Evolutionary conservation across 2,888 invertebrate species (phyloP), one percentile per base, ranked within the genome.

Genomic region (Sarcophaga subvicina): DNA sequence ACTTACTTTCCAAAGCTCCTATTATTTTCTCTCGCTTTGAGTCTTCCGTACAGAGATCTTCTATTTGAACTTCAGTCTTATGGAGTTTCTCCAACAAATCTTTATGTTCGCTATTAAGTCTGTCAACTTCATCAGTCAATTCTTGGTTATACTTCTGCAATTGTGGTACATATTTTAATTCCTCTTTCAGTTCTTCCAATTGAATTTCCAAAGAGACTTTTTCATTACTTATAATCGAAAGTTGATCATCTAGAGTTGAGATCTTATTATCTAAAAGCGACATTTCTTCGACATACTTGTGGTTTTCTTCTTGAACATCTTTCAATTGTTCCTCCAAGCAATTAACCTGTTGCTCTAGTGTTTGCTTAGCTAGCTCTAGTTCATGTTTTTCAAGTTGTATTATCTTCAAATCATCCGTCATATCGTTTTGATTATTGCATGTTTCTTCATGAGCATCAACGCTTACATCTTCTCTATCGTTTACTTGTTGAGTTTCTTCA

Each of bases 51-150:
- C 60, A 37, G 45, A 78, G 63, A 70, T 85, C 73, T 47, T 73
- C 17, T 72, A 85, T 85, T 80, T 88, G 69, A 6, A 70, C 17
- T 83, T 89, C 80, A 63, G 85, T 27, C 37, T 62, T 79, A 54
- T 60, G 63, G 0, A 87, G 49, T 59, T 88, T 85, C 1, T 76
- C 64, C 62, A 75, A 66, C 1, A 85, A 8, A 67, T 80, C n/a
- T 11, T 69, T 37, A 20, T 70, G 66, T 45, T 86, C 80, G 4
- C 6, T 12, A n/a, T 81, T 77, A 14, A 85, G 45, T 60, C 81
- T 78, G 45, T 79, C 72, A 0, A 83, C 67, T 83, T 80, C 20
- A 11, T 82, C 47, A 3, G 59, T 17, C n/a, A 84, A 54, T 60
- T 80, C 17, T 59, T 75, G 37, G 10, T 77, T 79, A 81, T 63